Base-by-base conservation (phyloP, 1,140 invertebrate genomes). In the Drosophila pruinosa region DNA sequence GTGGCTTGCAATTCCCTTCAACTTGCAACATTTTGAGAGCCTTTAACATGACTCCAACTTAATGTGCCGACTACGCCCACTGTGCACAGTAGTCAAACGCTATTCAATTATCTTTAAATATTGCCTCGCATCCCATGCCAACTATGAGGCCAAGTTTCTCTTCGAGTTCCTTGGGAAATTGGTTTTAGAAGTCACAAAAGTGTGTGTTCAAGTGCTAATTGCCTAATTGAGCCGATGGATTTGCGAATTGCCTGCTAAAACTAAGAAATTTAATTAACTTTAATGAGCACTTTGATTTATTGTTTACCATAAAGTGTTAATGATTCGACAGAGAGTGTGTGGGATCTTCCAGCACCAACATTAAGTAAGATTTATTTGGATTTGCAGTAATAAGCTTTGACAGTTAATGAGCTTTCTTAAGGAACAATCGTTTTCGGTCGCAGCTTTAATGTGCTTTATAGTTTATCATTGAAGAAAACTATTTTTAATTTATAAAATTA, bases 1-100 rank as follows among this genome's bases (percentile, higher is more conserved):
- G 54, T 24, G 31, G 54, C 39, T 12, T 53, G 41, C 19, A 31
- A n/a, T 31, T 19, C 26, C 17, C 26, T 12, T 36, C 24, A 6
- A 21, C 7, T 41, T 15, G 47, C 56, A 47, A 47, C 31, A 21
- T 48, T 61, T 76, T 62, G 48, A 36, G 61, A 52, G 31, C 4
- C 28, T 14, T 28, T 26, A 70, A 54, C 41, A 39, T 22, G 8
- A 6, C n/a, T 7, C 22, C 34, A 59, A 53, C 28, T 15, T 62
- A 38, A 34, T 21, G n/a, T 36, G 58, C 15, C 22, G n/a, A 12
- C 28, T 4, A 45, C 24, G 21, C 39, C 21, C 36, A 17, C 41
- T 10, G 24, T 31, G 7, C 28, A 62, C 57, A 62, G 65, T 45
- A 62, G 57, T 36, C 28, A 19, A 41, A 34, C 4, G 7, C 19